Percentiles rank a stretch among this genome's conserved stretches.
Evolutionary conservation across 2,113 vertebrate genomes (phyloP).

Genomic region (Etheostoma spectabile): DNA sequence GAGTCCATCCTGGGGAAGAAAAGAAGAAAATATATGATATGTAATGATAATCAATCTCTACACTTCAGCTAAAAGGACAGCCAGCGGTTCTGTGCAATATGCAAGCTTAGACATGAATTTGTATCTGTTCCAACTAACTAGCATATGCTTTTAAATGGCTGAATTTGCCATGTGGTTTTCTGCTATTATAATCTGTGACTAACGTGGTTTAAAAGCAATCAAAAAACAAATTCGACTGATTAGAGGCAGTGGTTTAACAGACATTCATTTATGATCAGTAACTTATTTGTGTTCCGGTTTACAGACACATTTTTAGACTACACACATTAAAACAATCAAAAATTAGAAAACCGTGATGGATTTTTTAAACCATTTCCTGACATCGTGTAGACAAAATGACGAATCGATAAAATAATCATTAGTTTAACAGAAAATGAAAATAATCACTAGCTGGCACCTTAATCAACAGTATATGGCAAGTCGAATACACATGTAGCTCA

Average conservation of each 20-base stretch:
- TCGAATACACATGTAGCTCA: not conserved
- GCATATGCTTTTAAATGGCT: slow-evolving; percentile 4
- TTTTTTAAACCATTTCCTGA: not conserved
- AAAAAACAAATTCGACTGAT: slow-evolving; percentile 4
- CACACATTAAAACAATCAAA: no score
- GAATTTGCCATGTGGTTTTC: slow-evolving; percentile 23
- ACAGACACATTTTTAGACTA: not conserved
- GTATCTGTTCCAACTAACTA: not conserved
- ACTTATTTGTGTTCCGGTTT: not conserved
- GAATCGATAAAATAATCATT: not conserved
- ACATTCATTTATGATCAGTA: not conserved
- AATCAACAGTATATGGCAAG: not conserved
- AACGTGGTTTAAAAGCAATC: not conserved
- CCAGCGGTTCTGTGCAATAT: not conserved
- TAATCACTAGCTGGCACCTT: not conserved
- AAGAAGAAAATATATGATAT: not conserved
- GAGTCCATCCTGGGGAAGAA: slow-evolving; percentile 75
- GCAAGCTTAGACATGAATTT: slow-evolving; percentile 7
- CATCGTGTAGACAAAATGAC: not conserved
- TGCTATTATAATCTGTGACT: slow-evolving; percentile 15
- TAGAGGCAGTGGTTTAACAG: not conserved
- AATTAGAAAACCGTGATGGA: not conserved
- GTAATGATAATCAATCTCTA: not conserved
- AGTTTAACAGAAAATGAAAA: not conserved
- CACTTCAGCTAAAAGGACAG: not conserved